Evolutionary conservation across 2,113 vertebrate species (phyloP), one percentile per base, ranked within the genome.

Genomic region (Dipodomys ordii): DNA sequence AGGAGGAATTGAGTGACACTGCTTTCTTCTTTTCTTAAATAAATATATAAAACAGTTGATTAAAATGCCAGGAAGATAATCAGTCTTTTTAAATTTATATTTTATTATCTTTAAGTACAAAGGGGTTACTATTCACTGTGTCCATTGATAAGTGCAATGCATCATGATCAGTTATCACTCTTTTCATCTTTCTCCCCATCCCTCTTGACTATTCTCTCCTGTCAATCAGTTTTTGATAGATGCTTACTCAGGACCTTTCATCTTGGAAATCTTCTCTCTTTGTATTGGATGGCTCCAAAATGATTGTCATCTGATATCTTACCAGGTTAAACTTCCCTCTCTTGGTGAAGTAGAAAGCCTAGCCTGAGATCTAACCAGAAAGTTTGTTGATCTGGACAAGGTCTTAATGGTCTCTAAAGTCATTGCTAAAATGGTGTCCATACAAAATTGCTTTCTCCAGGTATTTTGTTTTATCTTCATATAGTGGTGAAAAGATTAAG

Each of bases 221-320:
- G 53, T 57, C 53, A 57, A 57, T 57, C 53, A 57, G 15, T 57
- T 57, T 13, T 57, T 57, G 20, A 11, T 44, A 25, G 2, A 6
- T 62, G 30, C 9, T 27, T 15, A 16, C 13, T 10, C 4, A 27
- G 32, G 2, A 4, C 46, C 9, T 3, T 82, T 69, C 64, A 22
- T 53, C 16, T 20, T 46, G 25, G 12, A 46, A 53, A 3, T 83
- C 5, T 65, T 65, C 22, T 76, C n/a, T 11, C 23, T 69, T 8
- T 22, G 3, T 7, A 49, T 3, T 9, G 0, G 10, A 23, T 1
- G 4, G 44, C n/a, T 30, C 16, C 10, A 49, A 25, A 5, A 64
- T 27, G 3, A 22, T 7, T 87, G 15, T 18, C 3, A 4, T 13
- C 16, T 62, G 39, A 28, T 3, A 88, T 76, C 64, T 60, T 67